phyloP scores from a whole-genome alignment of 2,797 vertebrate species.

The Leontocebus nigricollis region DNA sequence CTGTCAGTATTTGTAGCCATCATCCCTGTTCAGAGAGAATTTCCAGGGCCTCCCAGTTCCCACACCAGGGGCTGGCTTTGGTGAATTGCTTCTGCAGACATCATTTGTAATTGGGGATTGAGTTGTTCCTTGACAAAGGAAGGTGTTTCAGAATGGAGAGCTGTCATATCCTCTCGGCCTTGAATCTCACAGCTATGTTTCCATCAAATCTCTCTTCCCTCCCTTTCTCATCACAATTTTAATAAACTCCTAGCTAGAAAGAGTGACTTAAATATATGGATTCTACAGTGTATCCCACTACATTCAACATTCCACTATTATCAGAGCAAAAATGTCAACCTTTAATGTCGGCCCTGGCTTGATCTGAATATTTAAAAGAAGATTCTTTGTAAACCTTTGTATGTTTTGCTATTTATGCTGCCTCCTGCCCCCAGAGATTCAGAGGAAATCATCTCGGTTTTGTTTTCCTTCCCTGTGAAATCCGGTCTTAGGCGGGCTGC shows the following conservation, averaged over 20 bases:
- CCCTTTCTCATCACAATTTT: background rate
- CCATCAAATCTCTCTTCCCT: background rate
- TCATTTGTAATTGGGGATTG: background rate
- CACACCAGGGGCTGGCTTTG: background rate
- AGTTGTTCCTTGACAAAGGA: background rate
- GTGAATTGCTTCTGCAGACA: background rate
- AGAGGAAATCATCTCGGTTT: slow-evolving; percentile 36
- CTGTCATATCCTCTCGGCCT: background rate
- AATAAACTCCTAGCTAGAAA: background rate
- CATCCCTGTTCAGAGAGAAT: background rate
- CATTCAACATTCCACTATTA: background rate
- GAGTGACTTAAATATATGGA: background rate
- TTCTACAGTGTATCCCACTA: background rate
- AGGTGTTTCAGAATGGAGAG: background rate
- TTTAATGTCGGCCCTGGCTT: background rate
- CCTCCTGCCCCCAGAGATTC: background rate
- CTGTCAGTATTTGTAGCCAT: background rate
- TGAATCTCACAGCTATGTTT: background rate
- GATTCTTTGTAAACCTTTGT: slow-evolving; percentile 42
- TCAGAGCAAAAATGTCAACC: slow-evolving; percentile 33
- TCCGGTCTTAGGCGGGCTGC: background rate
- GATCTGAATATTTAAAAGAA: slow-evolving; percentile 55
- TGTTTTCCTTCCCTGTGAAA: slow-evolving; percentile 51
- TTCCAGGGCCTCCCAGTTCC: background rate
- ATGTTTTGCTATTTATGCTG: background rate